Percentiles rank a stretch among this genome's conserved stretches.
Evolutionary conservation across 2,797 vertebrate genomes (phyloP).

Genomic region (Potorous gilbertii): DNA sequence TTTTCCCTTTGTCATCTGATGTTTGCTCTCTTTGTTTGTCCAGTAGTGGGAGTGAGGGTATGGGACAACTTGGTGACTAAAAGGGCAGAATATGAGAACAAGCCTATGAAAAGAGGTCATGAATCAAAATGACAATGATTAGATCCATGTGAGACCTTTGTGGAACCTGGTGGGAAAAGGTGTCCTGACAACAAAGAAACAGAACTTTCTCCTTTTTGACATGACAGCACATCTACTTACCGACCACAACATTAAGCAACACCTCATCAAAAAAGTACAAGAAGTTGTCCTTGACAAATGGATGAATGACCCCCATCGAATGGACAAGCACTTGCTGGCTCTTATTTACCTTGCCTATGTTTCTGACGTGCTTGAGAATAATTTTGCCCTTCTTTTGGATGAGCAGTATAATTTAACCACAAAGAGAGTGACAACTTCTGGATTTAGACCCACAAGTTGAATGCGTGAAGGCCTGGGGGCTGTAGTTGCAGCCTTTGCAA

Average conservation of each 20-base stretch:
- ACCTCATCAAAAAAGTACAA: conserved; percentile 97
- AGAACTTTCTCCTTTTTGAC: conserved; percentile 98
- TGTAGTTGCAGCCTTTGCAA: conserved; percentile 96
- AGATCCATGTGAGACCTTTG: too few species aligned
- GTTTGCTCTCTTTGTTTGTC: too few species aligned
- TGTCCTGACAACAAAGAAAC: conserved; percentile 96
- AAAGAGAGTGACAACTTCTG: conserved; percentile 94
- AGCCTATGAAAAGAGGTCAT: too few species aligned
- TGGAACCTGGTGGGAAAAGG: conserved; percentile 96
- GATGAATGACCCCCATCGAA: conserved; percentile 96
- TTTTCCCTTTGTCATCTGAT: too few species aligned
- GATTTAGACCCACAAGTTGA: conserved; percentile 96
- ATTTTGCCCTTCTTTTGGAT: conserved; percentile 95
- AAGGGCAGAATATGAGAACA: too few species aligned
- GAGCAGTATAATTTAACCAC: conserved; percentile 98
- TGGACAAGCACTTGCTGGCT: conserved; percentile 97
- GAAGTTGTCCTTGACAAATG: conserved; percentile 96
- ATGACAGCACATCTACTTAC: conserved; percentile 98
- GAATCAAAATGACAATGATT: too few species aligned
- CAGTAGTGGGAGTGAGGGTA: too few species aligned
- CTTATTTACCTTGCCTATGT: conserved; percentile 97
- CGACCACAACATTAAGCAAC: conserved; percentile 97
- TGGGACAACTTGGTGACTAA: too few species aligned
- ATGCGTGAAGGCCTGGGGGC: conserved; percentile 95
- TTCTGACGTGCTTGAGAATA: conserved; percentile 97